Base-by-base conservation (phyloP, 1,140 invertebrate genomes). In the Zeugodacus cucurbitae region DNA sequence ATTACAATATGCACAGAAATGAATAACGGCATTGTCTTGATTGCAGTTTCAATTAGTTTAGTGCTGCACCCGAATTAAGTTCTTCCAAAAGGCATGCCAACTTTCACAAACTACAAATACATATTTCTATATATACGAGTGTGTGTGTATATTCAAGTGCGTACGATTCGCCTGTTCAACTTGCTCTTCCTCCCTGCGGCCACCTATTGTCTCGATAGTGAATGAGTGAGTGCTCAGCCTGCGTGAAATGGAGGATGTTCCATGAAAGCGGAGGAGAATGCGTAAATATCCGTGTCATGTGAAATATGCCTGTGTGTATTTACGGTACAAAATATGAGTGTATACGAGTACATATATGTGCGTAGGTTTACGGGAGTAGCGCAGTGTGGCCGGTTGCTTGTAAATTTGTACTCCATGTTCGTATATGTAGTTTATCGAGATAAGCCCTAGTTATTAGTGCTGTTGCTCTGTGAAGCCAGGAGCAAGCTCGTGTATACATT, bases 41-140 rank as follows among this genome's bases (percentile, higher is more conserved):
- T 74, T 74, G 22, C 7, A 74, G 37, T 74, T 74, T 74, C 41
- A 74, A 74, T 74, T 74, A 74, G 34, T 74, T 44, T 74, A 44
- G 34, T 17, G 70, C 5, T 74, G 70, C 20, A 20, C 41, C 1
- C 70, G 17, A 74, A 44, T 74, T 44, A 22, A 74, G n/a, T 44
- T 41, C 70, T 44, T 37, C 34, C 7, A 41, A n/a, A 17, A 37
- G 34, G 67, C 20, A 22, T 41, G 70, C 2, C 70, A 74, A 74
- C 37, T 74, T 74, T 74, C 32, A 34, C 34, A 41, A 74, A 74
- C 37, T 74, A 34, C 70, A 74, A 74, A 41, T n/a, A 20, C 48
- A 54, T 11, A 54, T 17, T 54, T 54, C 48, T 54, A 20, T 11
- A 54, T 17, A 17, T 54, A 17, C 17, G 17, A 17, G 48, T 1